Base-by-base conservation (phyloP, 2,113 vertebrate genomes). In the Lampris megalopsis region DNA sequence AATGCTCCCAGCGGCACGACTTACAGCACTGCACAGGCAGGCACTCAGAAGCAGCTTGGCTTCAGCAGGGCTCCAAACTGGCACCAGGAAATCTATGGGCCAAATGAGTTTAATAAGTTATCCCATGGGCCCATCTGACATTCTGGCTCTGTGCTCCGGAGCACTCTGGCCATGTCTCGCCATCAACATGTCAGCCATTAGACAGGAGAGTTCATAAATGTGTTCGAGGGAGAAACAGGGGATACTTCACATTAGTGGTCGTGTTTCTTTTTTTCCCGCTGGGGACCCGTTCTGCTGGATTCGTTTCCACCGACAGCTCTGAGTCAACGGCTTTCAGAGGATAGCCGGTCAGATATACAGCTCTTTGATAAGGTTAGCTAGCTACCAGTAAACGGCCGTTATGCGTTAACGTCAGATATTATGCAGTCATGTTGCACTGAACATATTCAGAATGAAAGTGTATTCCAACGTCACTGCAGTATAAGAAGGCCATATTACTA, bases 61-160 rank as follows among this genome's bases (percentile, higher is more conserved):
- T 90, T 86, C 79, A 85, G 86, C 73, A 86, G 84, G 56, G 66
- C 75, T 83, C 85, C 85, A 81, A 83, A 89, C 80, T 82, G 85
- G 89, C 88, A 91, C 80, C 77, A 83, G 89, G 84, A 89, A 90
- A 89, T 85, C 81, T 75, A 83, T 6, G 63, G 77, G 83, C 89
- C 86, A 93, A 93, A 93, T 89, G 85, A 92, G 78, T 93, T 92
- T 92, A 92, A 94, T 92, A 90, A 89, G 84, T 87, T 82, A 54
- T 92, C 91, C 86, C 90, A 73, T 70, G 85, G 86, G 93, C 57
- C 84, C 80, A 63, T 81, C 91, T 92, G 90, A 91, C 89, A 82
- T 83, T 88, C 81, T 83, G 91, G 86, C 87, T 84, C 59, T 35
- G 68, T 73, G 47, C 76, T 85, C 68, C 7, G 36, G 64, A 86